These are phyloP conservation scores for Bombyx mori DNA, from an alignment of 1,140 invertebrate genomes.

Conservation along the genomic window ASM3026992v2 NC_085111.1:14780001-14780500, in stretches of 20 bases:
- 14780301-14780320: conserved; percentile 29
- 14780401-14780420: conserved; percentile 13
- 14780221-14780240: conserved; percentile 12
- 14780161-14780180: too few relatives aligned
- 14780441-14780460: conserved; percentile 44
- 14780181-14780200: too few relatives aligned
- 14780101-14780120: too few relatives aligned
- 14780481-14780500: too few relatives aligned
- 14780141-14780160: too few relatives aligned
- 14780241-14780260: conserved; percentile 37
- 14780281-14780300: conserved; percentile 50
- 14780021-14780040: too few relatives aligned
- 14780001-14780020: too few relatives aligned
- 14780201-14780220: too few relatives aligned
- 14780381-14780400: conserved; percentile 23
- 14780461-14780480: conserved; percentile 14
- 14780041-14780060: too few relatives aligned
- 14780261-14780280: conserved; percentile 44
- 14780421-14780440: conserved; percentile 33
- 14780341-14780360: conserved; percentile 35
- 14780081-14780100: too few relatives aligned
- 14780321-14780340: conserved; percentile 49
- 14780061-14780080: too few relatives aligned
- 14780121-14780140: too few relatives aligned
- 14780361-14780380: conserved; percentile 25